These are phyloP conservation scores for Neomonachus schauinslandi DNA, from an alignment of 2,113 vertebrate species.

Conservation along the genomic window DNA sequence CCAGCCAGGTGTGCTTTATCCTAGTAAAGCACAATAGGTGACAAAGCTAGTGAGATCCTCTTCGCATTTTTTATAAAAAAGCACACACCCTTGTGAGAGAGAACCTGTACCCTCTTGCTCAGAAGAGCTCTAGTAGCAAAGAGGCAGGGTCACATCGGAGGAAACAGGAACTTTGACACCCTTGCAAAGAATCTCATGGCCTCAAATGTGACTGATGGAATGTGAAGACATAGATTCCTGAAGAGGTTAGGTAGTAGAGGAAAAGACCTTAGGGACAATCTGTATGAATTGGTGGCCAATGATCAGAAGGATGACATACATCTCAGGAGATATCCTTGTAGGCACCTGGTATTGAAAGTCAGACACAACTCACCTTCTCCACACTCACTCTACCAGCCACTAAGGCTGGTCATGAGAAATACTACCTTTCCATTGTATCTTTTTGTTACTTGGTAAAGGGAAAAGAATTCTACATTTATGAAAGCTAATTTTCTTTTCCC, in stretches of 20 bases:
- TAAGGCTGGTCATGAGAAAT: not conserved
- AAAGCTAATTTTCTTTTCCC: not conserved
- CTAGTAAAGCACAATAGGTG: not conserved
- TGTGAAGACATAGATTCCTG: not conserved
- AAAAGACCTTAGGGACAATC: not conserved
- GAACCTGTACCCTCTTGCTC: not conserved
- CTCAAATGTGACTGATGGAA: not conserved
- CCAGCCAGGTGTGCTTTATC: not conserved
- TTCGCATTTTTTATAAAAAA: conserved; percentile 7
- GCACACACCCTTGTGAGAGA: not conserved
- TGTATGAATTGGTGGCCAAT: not conserved
- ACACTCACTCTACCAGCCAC: not conserved
- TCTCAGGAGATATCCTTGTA: not conserved
- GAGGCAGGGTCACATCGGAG: not conserved
- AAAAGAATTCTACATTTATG: not conserved
- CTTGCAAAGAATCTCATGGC: not conserved
- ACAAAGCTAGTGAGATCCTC: not conserved
- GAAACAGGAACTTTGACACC: not conserved
- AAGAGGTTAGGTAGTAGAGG: not conserved
- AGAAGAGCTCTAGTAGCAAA: not conserved
- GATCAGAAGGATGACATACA: not conserved
- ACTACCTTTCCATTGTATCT: not conserved
- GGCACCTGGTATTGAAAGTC: not conserved
- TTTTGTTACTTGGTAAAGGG: not conserved
- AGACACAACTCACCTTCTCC: not conserved